phyloP scores from a whole-genome alignment of 2,113 vertebrate species.

The Bubo blakistoni region DNA sequence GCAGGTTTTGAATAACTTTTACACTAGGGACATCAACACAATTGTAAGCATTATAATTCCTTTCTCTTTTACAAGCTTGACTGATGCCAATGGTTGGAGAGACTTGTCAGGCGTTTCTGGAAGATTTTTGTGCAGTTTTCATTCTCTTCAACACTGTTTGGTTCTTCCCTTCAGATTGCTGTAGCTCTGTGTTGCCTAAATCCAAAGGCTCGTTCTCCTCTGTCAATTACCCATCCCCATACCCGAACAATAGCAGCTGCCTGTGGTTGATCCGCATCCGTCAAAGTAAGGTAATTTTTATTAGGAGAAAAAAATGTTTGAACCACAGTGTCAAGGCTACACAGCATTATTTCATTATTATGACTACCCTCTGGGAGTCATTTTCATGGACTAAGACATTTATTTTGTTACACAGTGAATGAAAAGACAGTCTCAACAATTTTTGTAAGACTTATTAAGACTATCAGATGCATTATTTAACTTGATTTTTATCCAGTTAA shows the following conservation, averaged over 20 bases:
- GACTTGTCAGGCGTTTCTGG: background rate
- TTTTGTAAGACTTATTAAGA: background rate
- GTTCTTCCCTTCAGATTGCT: slow-evolving; percentile 50
- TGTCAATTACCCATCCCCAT: slow-evolving; percentile 44
- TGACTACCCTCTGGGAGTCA: background rate
- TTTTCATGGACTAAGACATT: background rate
- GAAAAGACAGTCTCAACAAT: background rate
- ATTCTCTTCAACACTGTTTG: background rate
- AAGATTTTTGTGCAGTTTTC: background rate
- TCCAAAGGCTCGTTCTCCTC: slow-evolving; percentile 46
- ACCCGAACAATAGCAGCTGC: slow-evolving; percentile 49
- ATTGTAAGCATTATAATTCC: background rate
- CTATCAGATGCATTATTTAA: background rate
- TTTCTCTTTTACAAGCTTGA: background rate
- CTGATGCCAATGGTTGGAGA: background rate
- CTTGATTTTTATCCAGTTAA: background rate
- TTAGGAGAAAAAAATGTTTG: background rate
- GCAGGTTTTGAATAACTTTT: background rate
- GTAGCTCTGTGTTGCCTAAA: slow-evolving; percentile 55
- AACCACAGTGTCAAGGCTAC: background rate
- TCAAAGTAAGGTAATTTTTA: slow-evolving; percentile 51
- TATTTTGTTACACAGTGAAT: background rate
- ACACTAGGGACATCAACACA: background rate
- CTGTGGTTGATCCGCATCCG: slow-evolving; percentile 60
- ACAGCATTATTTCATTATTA: background rate